Evolutionary conservation across 2,113 vertebrate species (phyloP), one percentile per base, ranked within the genome.

Genomic region (Amphilophus citrinellus): DNA sequence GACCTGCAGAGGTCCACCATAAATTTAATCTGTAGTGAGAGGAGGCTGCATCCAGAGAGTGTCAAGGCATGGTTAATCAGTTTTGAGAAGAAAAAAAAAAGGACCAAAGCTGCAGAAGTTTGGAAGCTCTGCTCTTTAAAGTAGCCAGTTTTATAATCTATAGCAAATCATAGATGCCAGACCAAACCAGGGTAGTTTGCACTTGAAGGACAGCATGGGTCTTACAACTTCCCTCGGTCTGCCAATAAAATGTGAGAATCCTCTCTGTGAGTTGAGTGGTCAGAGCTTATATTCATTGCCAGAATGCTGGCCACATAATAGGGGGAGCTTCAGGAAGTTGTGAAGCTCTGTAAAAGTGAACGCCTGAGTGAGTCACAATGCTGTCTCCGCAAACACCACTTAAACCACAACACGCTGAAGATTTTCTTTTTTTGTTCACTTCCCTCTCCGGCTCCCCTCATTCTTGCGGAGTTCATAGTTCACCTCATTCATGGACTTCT

Each of bases 281-380:
- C 87, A 90, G 82, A 91, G 88, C 87, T 90, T 88, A 90, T 88
- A 88, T 78, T 94, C 84, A 50, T 84, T 83, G 84, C 85, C 87
- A 90, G 77, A 93, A 75, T 80, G 87, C 75, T 57, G 50, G 60
- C 80, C 82, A 82, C 91, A 96, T 88, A 94, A 93, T 92, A 85
- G 80, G 62, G 75, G 80, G 83, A 92, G 68, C 87, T 89, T 88
- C 89, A 90, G 94, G 94, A 95, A 94, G 91, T 90, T 94, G 92
- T 91, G 91, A 92, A 93, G 85, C 90, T 94, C 89, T 84, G 82
- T 94, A 90, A 95, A 94, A 93, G 82, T 85, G 84, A 94, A 95
- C 57, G 85, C 89, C 87, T 95, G 85, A 92, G 84, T 93, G 91
- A 94, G 82, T 94, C 92, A 94, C 93, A 94, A 92, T 93, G 89